Percentiles rank a stretch among this genome's conserved stretches.
These are phyloP conservation scores for Celastrina argiolus DNA, from an alignment of 2,888 invertebrate genomes.

Conservation along the genomic window DNA sequence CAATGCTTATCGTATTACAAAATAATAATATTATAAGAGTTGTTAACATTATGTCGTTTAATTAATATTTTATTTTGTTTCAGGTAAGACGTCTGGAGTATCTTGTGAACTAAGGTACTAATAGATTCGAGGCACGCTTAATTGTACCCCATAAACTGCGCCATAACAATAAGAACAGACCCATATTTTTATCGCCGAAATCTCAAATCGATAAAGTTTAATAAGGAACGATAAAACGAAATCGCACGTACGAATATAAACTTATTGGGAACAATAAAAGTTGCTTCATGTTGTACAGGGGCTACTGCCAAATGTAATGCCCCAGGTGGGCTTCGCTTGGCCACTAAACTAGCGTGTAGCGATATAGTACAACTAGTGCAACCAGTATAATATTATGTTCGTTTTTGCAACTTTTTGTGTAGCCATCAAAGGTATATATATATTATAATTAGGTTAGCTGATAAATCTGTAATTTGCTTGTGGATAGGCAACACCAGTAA, in stretches of 20 bases:
- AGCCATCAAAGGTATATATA: too few species aligned
- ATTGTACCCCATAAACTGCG: background rate
- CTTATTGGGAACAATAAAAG: constrained; percentile 8
- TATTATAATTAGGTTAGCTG: too few species aligned
- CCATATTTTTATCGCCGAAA: constrained; percentile 8
- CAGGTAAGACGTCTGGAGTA: background rate
- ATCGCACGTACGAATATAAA: constrained; percentile 5
- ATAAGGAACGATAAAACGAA: constrained; percentile 1
- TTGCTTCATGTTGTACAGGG: background rate
- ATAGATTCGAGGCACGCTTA: background rate
- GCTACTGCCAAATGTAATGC: background rate
- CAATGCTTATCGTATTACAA: too few species aligned
- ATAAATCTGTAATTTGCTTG: too few species aligned
- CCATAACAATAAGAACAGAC: background rate
- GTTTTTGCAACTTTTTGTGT: too few species aligned
- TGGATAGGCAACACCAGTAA: too few species aligned
- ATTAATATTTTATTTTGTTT: background rate
- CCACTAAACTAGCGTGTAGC: background rate
- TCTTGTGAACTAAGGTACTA: too few species aligned
- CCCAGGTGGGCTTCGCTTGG: background rate
- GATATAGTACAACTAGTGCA: too few species aligned
- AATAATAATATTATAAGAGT: background rate
- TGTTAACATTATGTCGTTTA: background rate
- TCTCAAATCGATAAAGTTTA: constrained; percentile 3
- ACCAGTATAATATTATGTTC: too few species aligned